A percentile compares a stretch with the other conserved stretches of the same genome.
Evolutionary conservation across 2,113 vertebrate species (phyloP).

Genomic region (Symphodus melops): DNA sequence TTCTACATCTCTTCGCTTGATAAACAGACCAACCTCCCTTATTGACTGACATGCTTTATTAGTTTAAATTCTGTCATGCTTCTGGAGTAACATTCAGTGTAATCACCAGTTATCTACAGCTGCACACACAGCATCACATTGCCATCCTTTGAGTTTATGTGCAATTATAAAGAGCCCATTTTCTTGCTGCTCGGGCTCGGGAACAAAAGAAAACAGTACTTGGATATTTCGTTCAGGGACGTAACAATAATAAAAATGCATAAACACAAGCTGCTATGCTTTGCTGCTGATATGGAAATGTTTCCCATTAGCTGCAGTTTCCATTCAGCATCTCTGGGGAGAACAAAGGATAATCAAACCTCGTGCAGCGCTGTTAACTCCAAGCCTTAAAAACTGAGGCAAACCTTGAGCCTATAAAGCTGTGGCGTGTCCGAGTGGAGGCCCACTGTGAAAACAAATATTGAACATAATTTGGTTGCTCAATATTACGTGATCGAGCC

Average conservation of each 20-base stretch:
- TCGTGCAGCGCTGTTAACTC: conserved; percentile 45
- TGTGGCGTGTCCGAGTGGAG: conserved; percentile 51
- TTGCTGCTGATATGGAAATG: conserved; percentile 74
- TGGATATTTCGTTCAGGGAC: conserved; percentile 63
- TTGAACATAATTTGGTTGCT: conserved; percentile 66
- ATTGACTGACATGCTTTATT: conserved; percentile 76
- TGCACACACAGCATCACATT: conserved; percentile 53
- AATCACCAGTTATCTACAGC: conserved; percentile 73
- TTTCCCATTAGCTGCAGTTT: conserved; percentile 68
- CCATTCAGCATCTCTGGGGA: conserved; percentile 69
- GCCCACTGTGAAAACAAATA: conserved; percentile 67
- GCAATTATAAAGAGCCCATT: conserved; percentile 73
- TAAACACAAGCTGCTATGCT: conserved; percentile 70
- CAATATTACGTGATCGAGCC: conserved; percentile 59
- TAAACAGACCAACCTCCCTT: conserved; percentile 51
- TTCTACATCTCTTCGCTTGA: conserved; percentile 45
- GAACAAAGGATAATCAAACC: conserved; percentile 74
- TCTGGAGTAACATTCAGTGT: conserved; percentile 56
- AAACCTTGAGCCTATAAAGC: conserved; percentile 66
- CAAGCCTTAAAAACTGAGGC: conserved; percentile 44
- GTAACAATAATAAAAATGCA: conserved; percentile 70
- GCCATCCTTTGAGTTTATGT: conserved; percentile 64
- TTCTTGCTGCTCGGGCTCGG: conserved; percentile 58
- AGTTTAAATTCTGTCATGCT: conserved; percentile 64
- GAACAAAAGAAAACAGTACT: conserved; percentile 72